Evolutionary conservation across 2,888 invertebrate genomes (phyloP).

Genomic region (Griposia aprilina): DNA sequence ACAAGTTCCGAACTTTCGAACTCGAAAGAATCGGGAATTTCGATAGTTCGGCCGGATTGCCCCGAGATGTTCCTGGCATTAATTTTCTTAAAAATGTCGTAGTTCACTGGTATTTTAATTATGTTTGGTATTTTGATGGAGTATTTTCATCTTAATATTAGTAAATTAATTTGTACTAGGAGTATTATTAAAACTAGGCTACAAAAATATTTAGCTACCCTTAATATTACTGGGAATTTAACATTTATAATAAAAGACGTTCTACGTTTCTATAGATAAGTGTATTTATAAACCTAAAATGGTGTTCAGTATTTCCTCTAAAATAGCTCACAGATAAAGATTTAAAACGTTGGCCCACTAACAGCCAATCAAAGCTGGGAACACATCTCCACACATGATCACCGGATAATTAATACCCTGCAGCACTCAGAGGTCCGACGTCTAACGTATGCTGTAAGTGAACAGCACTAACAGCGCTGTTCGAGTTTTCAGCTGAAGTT

Average conservation of each 20-base stretch:
- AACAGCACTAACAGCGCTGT: constrained; percentile 46
- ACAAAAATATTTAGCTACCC: background rate
- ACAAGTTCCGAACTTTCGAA: constrained; percentile 39
- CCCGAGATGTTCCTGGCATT: constrained; percentile 10
- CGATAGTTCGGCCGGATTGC: constrained; percentile 34
- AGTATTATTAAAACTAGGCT: background rate
- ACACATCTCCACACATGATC: constrained; percentile 46
- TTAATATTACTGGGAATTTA: constrained; percentile 1
- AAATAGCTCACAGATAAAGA: constrained; percentile 20
- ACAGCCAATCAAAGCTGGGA: constrained; percentile 56
- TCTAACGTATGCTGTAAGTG: constrained; percentile 15
- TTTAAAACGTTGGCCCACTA: constrained; percentile 44
- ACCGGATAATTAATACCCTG: constrained; percentile 47
- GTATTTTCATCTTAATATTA: constrained; percentile 9
- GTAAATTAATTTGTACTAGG: background rate
- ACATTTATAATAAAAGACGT: too few species aligned
- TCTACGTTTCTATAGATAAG: background rate
- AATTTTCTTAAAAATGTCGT: constrained; percentile 34
- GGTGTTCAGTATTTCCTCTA: background rate
- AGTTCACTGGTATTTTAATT: constrained; percentile 26
- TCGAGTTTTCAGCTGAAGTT: constrained; percentile 38
- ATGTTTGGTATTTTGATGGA: constrained; percentile 11
- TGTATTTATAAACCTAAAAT: background rate
- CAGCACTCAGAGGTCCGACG: constrained; percentile 37
- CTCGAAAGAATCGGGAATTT: constrained; percentile 59